Base-by-base conservation (phyloP, 1,140 invertebrate species). In the Ephestia elutella region DNA sequence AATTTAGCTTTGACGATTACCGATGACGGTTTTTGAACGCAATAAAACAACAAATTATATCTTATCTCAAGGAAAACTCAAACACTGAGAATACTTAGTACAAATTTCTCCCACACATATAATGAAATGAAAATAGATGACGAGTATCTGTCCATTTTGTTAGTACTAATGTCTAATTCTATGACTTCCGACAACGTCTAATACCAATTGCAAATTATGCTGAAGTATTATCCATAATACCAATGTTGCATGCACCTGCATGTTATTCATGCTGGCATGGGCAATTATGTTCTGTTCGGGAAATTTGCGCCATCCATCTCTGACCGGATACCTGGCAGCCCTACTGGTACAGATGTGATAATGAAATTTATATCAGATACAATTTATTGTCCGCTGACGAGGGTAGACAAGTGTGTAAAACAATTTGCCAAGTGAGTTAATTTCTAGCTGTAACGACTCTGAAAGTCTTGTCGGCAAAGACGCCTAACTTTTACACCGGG, bases 381-480 rank as follows among this genome's bases (percentile, higher is more conserved):
- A 53, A 53, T 53, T 53, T 53, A 53, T 53, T 53, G 50, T 53
- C 21, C 11, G 20, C 50, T 53, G 50, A 53, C 20, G 50, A 53
- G 72, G 76, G 76, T 79, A 59, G 70, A 71, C 72, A 72, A 75
- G 68, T 73, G 72, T 73, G 68, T 75, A 70, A 77, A 75, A 78
- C 75, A 75, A 75, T 78, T 75, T 74, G 69, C 73, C 68, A 71
- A 68, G 70, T 70, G 66, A 72, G 63, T 71, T 67, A 63, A 75
- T 63, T 67, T 60, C 59, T 54, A 59, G 57, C 54, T 30, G 55
- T 60, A 58, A 60, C 32, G 53, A 56, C 44, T 30, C 4, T 32
- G 55, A 25, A n/a, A 56, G 48, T 51, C 48, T 49, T 53, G 21
- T 11, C 50, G 21, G 13, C 50, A 13, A 15, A 21, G 20, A 53